Evolutionary conservation across 2,113 vertebrate species (phyloP).

Genomic region (Egretta garzetta): DNA sequence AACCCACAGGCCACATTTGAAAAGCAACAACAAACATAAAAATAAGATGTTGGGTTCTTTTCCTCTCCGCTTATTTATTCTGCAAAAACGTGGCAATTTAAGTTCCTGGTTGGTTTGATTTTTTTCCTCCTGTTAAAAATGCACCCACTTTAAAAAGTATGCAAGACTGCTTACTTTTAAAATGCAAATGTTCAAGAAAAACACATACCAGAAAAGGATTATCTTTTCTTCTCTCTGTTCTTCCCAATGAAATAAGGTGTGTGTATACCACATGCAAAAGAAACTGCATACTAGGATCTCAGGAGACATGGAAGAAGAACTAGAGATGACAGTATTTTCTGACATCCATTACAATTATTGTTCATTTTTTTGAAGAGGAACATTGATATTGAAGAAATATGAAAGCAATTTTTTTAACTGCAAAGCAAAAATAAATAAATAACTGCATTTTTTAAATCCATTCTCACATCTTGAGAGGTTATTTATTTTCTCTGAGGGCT

Average conservation of each 20-base stretch:
- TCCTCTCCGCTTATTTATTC: background rate
- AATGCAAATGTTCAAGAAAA: constrained; percentile 38
- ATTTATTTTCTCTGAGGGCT: constrained; percentile 78
- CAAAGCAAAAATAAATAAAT: constrained; percentile 73
- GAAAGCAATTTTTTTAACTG: constrained; percentile 58
- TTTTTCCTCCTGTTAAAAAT: constrained; percentile 18
- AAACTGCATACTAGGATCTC: constrained; percentile 19
- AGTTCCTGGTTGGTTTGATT: background rate
- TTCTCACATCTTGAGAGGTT: constrained; percentile 73
- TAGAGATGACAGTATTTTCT: constrained; percentile 28
- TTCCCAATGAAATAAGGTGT: background rate
- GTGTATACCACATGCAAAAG: constrained; percentile 29
- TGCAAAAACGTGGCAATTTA: constrained; percentile 45
- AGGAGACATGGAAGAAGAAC: background rate
- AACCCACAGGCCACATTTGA: background rate
- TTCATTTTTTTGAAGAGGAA: constrained; percentile 37
- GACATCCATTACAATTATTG: constrained; percentile 66
- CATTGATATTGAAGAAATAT: constrained; percentile 37
- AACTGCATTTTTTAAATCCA: constrained; percentile 63
- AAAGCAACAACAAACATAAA: constrained; percentile 19
- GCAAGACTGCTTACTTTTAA: constrained; percentile 51
- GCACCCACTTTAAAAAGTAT: constrained; percentile 24
- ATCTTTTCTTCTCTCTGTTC: background rate
- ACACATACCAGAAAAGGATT: background rate
- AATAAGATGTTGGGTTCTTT: background rate